Conservation (phyloP, 2,113 vertebrate genomes). For the Pachyramphus minor region DNA sequence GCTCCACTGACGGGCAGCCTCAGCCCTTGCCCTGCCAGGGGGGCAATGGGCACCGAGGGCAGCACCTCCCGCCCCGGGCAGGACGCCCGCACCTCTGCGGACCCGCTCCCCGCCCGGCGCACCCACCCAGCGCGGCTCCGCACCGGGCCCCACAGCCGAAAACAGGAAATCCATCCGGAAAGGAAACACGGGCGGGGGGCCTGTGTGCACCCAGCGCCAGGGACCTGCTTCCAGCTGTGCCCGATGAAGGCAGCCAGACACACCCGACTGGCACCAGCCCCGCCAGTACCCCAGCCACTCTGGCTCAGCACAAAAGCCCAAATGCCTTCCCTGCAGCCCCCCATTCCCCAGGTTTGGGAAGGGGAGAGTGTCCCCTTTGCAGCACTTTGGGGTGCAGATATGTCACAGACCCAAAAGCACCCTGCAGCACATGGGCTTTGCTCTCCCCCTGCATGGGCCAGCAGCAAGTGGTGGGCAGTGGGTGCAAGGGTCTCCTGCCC, state of each 20-base stretch:
- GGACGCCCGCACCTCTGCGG: not conserved
- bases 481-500: not conserved
- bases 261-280: not conserved
- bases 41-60: not conserved
- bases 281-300: rapidly evolving
- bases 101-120: not conserved
- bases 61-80: not conserved
- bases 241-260: not conserved
- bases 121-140: not conserved
- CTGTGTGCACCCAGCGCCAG: not conserved
- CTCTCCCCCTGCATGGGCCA: not conserved
- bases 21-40: rapidly evolving
- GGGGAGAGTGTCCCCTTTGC: not conserved
- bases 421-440: not conserved
- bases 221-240: conserved; percentile 6
- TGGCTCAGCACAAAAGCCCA: rapidly evolving
- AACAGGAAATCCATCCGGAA: conserved; percentile 70
- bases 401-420: rapidly evolving
- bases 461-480: not conserved
- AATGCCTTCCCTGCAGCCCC: not conserved
- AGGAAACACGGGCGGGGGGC: conserved; percentile 56
- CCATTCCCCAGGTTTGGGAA: rapidly evolving
- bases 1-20: not conserved
- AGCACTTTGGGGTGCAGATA: not conserved
- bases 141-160: conserved; percentile 30